Conservation (phyloP, 2,888 invertebrate species). For the Lampropteryx suffumata region DNA sequence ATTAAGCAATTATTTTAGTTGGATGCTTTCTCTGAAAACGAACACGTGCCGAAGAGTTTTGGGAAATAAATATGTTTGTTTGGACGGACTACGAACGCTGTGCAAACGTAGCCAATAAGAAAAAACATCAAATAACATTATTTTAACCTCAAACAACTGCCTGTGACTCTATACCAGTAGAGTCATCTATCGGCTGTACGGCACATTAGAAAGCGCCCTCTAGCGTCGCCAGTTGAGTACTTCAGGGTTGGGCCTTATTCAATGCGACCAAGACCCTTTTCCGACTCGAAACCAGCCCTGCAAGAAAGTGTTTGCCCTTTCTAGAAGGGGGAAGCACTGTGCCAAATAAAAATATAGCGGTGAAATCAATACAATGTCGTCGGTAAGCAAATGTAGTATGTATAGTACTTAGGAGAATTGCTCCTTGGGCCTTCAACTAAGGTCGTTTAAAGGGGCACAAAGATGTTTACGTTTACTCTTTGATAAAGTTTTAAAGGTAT, state of each 20-base stretch:
- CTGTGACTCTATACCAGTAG: constrained; percentile 16
- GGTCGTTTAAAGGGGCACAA: constrained; percentile 19
- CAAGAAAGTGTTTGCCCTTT: constrained; percentile 21
- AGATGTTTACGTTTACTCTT: constrained; percentile 19
- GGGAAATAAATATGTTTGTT: too few species aligned
- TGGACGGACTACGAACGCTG: too few species aligned
- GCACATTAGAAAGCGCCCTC: constrained; percentile 14
- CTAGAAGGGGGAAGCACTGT: constrained; percentile 31
- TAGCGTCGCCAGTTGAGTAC: neutral
- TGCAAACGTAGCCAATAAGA: too few species aligned
- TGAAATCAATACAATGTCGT: constrained; percentile 27
- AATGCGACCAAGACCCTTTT: neutral
- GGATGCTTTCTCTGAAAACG: too few species aligned
- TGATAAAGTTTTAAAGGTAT: constrained; percentile 10
- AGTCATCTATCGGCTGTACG: constrained; percentile 24
- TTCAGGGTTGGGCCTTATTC: constrained; percentile 1
- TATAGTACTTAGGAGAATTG: constrained; percentile 8
- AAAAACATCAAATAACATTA: too few species aligned
- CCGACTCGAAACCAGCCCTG: neutral
- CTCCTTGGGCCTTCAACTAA: constrained; percentile 22
- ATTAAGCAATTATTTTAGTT: too few species aligned
- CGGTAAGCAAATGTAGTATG: neutral
- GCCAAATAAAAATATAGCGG: constrained; percentile 16
- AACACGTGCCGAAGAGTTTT: too few species aligned
- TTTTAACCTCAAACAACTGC: too few species aligned